Evolutionary conservation across 2,888 invertebrate species (phyloP).

Genomic region (Melinaea menophilus): DNA sequence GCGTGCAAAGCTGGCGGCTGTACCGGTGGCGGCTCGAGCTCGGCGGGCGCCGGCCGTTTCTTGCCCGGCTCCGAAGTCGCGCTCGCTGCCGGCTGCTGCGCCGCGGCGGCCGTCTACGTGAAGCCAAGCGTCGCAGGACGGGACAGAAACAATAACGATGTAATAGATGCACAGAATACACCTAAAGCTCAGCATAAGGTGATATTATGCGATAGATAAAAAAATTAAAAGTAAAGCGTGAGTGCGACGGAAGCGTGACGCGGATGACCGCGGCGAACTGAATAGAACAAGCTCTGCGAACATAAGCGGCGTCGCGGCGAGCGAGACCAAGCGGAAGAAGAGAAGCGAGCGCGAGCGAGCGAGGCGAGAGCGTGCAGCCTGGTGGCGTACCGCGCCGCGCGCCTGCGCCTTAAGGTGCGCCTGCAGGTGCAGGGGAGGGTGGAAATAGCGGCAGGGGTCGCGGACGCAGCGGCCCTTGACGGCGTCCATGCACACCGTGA

Average conservation of each 20-base stretch:
- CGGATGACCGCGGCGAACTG: constrained; percentile 66
- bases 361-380: constrained; percentile 74
- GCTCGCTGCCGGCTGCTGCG: constrained; percentile 82
- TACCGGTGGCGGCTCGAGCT: constrained; percentile 91
- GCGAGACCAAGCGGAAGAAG: constrained; percentile 73
- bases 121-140: constrained; percentile 78
- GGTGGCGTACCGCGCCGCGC: constrained; percentile 93
- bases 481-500: constrained; percentile 99
- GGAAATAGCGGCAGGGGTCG: constrained; percentile 99
- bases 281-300: constrained; percentile 74
- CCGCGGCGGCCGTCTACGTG: constrained; percentile 76
- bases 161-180: constrained; percentile 78
- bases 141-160: constrained; percentile 78
- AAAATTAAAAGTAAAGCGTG: constrained; percentile 75
- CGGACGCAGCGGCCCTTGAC: constrained; percentile 99
- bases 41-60: constrained; percentile 90
- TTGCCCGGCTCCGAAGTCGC: constrained; percentile 90
- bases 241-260: constrained; percentile 78
- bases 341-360: constrained; percentile 70
- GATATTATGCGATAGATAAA: constrained; percentile 75
- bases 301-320: constrained; percentile 75
- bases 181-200: constrained; percentile 77
- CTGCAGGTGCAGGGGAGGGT: constrained; percentile 99
- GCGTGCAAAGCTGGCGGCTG: constrained; percentile 84
- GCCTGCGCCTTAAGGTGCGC: constrained; percentile 99